Evolutionary conservation across 2,113 vertebrate genomes (phyloP).

Genomic region (Panthera tigris): DNA sequence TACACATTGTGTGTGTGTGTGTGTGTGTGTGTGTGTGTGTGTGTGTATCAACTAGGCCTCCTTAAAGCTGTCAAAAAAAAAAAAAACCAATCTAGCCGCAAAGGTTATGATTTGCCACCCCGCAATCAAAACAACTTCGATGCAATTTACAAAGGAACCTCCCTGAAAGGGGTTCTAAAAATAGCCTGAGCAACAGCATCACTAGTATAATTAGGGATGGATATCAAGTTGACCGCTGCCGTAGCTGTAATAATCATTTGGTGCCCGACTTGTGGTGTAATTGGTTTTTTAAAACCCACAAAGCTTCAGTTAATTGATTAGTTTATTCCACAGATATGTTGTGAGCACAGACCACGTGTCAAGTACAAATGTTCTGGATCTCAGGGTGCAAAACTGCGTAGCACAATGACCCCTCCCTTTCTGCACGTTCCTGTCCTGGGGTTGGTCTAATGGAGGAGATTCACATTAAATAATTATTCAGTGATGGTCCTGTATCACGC

Average conservation of each 20-base stretch:
- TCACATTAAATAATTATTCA: background rate
- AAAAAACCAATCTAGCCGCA: background rate
- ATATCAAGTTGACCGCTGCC: rapidly evolving
- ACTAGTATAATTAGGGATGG: background rate
- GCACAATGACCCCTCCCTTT: background rate
- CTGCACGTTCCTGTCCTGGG: background rate
- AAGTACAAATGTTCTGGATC: too few relatives aligned
- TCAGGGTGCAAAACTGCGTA: rapidly evolving
- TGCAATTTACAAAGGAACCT: background rate
- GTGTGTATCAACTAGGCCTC: background rate
- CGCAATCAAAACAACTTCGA: background rate
- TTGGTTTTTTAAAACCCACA: background rate
- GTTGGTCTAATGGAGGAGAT: background rate
- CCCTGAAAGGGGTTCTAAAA: background rate
- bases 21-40: background rate
- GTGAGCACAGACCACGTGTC: background rate
- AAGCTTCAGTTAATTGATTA: background rate
- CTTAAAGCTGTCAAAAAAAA: background rate
- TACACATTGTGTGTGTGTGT: rapidly evolving
- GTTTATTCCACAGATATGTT: background rate
- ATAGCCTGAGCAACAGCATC: background rate
- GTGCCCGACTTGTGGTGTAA: background rate
- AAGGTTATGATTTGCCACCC: background rate
- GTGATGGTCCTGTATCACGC: rapidly evolving
- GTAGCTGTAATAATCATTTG: background rate